Percentiles rank a stretch among this genome's conserved stretches.
Conservation (phyloP, 1,140 invertebrate genomes). For the Megathymus violae region DNA sequence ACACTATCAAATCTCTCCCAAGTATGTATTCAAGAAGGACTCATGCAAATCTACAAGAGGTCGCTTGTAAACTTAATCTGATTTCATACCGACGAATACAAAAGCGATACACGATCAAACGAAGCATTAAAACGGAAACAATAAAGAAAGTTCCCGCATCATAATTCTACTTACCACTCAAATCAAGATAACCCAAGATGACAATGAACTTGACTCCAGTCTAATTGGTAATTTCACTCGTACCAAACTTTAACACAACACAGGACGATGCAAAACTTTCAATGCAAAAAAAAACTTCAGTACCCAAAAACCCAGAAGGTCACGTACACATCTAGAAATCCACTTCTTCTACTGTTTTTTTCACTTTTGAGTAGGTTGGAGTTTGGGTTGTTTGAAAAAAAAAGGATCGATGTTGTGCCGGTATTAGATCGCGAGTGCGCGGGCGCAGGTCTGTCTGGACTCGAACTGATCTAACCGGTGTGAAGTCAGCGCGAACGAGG, state of each 20-base stretch:
- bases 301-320: slow-evolving; percentile 26
- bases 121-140: slow-evolving; percentile 42
- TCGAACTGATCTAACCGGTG: slow-evolving; percentile 78
- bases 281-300: slow-evolving; percentile 45
- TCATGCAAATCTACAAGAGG: slow-evolving; percentile 23
- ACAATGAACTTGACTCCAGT: slow-evolving; percentile 68
- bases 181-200: slow-evolving; percentile 61
- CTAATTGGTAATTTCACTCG: slow-evolving; percentile 56
- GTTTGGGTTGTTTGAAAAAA: slow-evolving; percentile 43
- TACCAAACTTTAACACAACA: slow-evolving; percentile 50
- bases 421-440: slow-evolving; percentile 57
- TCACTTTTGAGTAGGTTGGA: slow-evolving; percentile 26
- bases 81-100: slow-evolving; percentile 6
- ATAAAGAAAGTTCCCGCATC: slow-evolving; percentile 58
- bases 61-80: slow-evolving; percentile 9
- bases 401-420: slow-evolving; percentile 59
- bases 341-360: slow-evolving; percentile 35
- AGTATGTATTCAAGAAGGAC: slow-evolving; percentile 10
- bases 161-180: slow-evolving; percentile 66
- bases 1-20: neutral
- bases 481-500: slow-evolving; percentile 57
- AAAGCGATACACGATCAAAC: slow-evolving; percentile 5
- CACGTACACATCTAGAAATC: slow-evolving; percentile 24
- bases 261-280: slow-evolving; percentile 54
- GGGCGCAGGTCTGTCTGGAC: slow-evolving; percentile 55